Percentiles rank a stretch among this genome's conserved stretches.
Conservation (phyloP, 2,113 vertebrate genomes). For the Chaenogobius annularis region DNA sequence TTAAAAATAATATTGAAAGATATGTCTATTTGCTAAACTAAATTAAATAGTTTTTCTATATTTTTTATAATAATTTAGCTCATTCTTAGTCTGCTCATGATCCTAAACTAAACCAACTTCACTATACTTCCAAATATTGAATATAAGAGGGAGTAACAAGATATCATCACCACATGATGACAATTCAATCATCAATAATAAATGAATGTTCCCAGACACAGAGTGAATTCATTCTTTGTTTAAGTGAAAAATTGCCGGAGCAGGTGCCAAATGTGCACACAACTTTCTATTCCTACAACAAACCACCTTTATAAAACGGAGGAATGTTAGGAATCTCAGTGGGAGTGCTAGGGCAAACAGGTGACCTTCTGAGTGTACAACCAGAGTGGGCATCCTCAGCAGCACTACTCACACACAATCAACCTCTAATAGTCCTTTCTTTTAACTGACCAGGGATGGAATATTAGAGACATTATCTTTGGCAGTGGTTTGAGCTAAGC, state of each 20-base stretch:
- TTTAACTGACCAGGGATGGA: not conserved
- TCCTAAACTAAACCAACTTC: not conserved
- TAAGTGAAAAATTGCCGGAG: not conserved
- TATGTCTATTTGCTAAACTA: not conserved
- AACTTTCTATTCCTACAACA: constrained; percentile 47
- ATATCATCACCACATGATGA: not conserved
- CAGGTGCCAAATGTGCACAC: constrained; percentile 36
- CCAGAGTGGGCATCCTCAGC: constrained; percentile 33
- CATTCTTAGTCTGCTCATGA: not conserved
- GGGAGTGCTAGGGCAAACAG: constrained; percentile 55
- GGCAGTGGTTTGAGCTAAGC: not conserved
- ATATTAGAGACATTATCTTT: not conserved
- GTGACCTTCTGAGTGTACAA: constrained; percentile 46
- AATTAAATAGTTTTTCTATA: too few species aligned
- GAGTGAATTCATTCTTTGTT: not conserved
- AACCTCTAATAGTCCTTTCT: too few species aligned
- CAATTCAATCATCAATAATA: not conserved
- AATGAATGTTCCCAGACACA: not conserved
- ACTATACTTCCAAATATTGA: not conserved
- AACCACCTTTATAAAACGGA: constrained; percentile 40
- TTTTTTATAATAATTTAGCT: not conserved
- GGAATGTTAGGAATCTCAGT: constrained; percentile 66
- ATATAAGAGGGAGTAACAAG: not conserved
- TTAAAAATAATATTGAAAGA: too few species aligned
- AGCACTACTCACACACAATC: constrained; percentile 5